Conservation (phyloP, 2,113 vertebrate genomes). For the Spermophilus dauricus region DNA sequence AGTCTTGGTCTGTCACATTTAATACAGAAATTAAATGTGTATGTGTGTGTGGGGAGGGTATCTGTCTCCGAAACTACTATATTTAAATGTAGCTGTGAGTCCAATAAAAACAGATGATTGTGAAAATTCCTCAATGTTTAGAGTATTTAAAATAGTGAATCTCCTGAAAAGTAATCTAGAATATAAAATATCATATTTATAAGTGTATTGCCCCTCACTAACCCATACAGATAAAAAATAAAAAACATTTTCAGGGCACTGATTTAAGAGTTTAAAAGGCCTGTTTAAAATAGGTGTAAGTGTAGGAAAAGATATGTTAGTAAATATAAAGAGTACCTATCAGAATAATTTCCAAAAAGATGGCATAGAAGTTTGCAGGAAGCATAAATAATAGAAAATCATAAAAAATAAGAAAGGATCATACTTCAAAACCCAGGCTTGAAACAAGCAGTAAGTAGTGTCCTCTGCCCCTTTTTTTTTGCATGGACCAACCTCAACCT, state of each 20-base stretch:
- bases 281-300: neutral
- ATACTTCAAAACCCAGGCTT: neutral
- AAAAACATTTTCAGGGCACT: too few relatives aligned
- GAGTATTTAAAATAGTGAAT: neutral
- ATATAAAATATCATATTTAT: neutral
- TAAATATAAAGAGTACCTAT: conserved; percentile 22
- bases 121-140: conserved; percentile 28
- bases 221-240: neutral
- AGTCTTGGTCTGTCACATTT: neutral
- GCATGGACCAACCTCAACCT: neutral
- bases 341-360: conserved; percentile 50
- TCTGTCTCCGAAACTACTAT: neutral
- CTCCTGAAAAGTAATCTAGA: conserved; percentile 52
- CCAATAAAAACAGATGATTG: conserved; percentile 1
- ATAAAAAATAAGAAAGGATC: neutral
- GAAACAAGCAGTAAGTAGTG: neutral
- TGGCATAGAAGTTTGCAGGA: neutral
- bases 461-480: too few relatives aligned
- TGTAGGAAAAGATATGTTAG: conserved; percentile 24
- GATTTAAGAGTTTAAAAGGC: neutral
- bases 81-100: neutral
- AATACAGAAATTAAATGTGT: conserved; percentile 20
- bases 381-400: neutral
- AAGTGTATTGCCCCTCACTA: neutral
- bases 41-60: neutral